A percentile compares a stretch with the other conserved stretches of the same genome.
These are phyloP conservation scores for Clarias macrocephalus DNA, from an alignment of 2,113 vertebrate genomes.

Conservation along the genomic window DNA sequence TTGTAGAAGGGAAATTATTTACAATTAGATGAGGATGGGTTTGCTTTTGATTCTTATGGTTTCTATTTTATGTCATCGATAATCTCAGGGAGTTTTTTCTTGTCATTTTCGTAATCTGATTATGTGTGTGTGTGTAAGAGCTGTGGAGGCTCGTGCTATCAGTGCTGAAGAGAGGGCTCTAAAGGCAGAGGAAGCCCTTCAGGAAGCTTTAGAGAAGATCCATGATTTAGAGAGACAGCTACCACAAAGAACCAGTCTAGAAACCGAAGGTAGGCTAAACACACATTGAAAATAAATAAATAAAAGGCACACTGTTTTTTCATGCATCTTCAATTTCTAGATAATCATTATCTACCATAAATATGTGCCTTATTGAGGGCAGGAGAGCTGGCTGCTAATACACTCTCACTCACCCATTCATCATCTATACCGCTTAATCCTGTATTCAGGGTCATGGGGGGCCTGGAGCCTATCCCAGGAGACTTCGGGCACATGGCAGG, in stretches of 20 bases:
- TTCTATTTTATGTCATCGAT: too few relatives aligned
- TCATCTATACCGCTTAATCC: too few relatives aligned
- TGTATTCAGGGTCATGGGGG: too few relatives aligned
- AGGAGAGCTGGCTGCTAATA: too few relatives aligned
- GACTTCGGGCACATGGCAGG: too few relatives aligned
- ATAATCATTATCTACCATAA: not conserved
- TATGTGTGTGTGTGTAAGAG: conserved; percentile 42
- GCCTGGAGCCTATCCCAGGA: too few relatives aligned
- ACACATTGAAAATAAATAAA: not conserved
- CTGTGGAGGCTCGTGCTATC: conserved; percentile 69
- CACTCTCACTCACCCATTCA: too few relatives aligned
- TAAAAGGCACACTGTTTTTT: not conserved
- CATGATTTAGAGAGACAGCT: conserved; percentile 73
- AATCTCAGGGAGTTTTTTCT: too few relatives aligned
- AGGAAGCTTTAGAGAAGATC: conserved; percentile 76
- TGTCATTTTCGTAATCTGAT: too few relatives aligned
- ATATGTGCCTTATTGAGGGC: not conserved
- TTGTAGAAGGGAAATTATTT: too few relatives aligned
- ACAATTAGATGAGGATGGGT: too few relatives aligned
- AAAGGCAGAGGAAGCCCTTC: conserved; percentile 75
- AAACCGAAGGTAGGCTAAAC: conserved; percentile 39
- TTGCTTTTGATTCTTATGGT: too few relatives aligned
- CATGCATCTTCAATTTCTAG: not conserved
- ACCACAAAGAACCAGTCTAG: conserved; percentile 51
- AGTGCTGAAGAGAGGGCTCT: conserved; percentile 75